Evolutionary conservation across 2,797 vertebrate genomes (phyloP), one percentile per base, ranked within the genome.

Genomic region (Anas georgica): DNA sequence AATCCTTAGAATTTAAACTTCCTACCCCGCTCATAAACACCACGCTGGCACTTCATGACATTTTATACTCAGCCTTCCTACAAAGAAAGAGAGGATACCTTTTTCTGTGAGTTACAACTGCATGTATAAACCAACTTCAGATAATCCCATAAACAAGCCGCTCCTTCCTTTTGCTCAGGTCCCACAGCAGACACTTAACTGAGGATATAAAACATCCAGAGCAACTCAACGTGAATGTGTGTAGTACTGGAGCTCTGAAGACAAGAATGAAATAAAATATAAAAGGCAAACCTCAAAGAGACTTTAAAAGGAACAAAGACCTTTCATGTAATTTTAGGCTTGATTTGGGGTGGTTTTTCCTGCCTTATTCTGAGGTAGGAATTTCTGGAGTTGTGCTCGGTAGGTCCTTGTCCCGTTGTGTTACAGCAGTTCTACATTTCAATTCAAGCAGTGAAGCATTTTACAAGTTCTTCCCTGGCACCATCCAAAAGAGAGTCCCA

Each of bases 261-360:
- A 45, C 8, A 94, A 95, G 56, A 83, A 85, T 39, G 58, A 95
- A 91, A 84, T 48, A 69, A 81, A 83, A 94, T 45, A 77, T 85
- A 94, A 96, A 94, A 95, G 79, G 45, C 25, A 96, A 95, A 86
- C 48, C 84, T 97, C 90, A 94, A 90, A 97, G 90, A 91, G 56
- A 79, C 60, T 69, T 22, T 86, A 60, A 83, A 88, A 75, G 93
- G 84, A 96, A 94, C 67, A 95, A 96, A 96, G 87, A 88, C 46
- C 54, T 91, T 90, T 88, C 85, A 96, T 87, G 78, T 75, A 76
- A 39, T 88, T 90, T 88, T 91, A 18, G 2, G 4, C 22, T 68
- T 3, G 0, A 2, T 68, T 87, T 93, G 29, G 54, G 21, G n/a
- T n/a, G 50, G 5, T 28, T 55, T 69, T 48, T 43, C 26, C 55